Evolutionary conservation across 2,113 vertebrate genomes (phyloP), one percentile per base, ranked within the genome.

Genomic region (Triplophysa siluroides): DNA sequence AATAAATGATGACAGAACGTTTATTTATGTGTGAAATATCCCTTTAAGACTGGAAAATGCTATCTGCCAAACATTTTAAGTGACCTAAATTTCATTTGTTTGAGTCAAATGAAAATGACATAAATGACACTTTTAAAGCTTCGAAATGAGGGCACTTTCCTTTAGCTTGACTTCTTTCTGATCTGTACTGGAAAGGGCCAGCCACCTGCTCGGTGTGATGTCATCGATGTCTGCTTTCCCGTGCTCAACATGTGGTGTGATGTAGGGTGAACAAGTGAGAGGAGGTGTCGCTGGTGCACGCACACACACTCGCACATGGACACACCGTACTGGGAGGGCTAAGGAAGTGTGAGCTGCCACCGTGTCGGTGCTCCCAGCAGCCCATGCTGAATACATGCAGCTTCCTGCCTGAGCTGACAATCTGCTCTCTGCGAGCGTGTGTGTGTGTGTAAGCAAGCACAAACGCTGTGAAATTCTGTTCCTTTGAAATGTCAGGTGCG

Each of bases 361-460:
- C 70, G 80, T 77, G 78, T 84, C 78, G 76, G 79, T 78, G 81
- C 83, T 83, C 76, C 83, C 79, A 80, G 79, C 79, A 60, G 68
- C 83, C 77, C 76, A 83, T 74, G 33, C 85, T 76, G 73, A 69
- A 83, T 54, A 85, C 69, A 83, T 73, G 76, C 79, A 66, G 74
- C 81, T 78, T 80, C 78, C 74, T 70, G 78, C 47, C 81, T 69
- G 64, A 74, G 81, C 81, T 60, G 72, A 76, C 83, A 81, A 68
- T 86, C 83, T 83, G 76, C 63, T 74, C 62, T 66, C 52, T 38
- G 73, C 21, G 23, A n/a, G n/a, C 13, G 50, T 64, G 50, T 78
- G 78, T 72, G 54, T 4, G 24, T 8, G 60, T 71, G 29, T 43
- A 61, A 47, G 47, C 78, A 80, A 65, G 63, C 74, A 63, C 64